phyloP scores from a whole-genome alignment of 1,140 invertebrate genomes.

The Whitmania pigra region DNA sequence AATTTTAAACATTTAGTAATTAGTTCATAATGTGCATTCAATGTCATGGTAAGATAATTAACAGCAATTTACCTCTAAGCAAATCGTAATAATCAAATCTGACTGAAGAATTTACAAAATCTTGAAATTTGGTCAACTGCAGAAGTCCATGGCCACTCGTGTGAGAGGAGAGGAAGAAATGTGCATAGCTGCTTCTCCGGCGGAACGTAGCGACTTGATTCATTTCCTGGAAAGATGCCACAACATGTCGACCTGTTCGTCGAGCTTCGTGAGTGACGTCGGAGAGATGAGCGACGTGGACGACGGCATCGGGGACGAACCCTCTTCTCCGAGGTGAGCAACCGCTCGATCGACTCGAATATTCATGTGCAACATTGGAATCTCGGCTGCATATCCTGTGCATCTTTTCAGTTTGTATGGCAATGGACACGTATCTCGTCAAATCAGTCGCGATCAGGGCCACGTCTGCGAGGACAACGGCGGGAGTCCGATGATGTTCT shows the following conservation, averaged over 20 bases:
- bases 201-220: conserved; percentile 32
- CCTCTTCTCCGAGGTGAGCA: conserved; percentile 4
- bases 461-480: conserved; percentile 20
- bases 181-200: conserved; percentile 38
- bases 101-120: too few species aligned
- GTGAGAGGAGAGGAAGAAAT: conserved; percentile 42
- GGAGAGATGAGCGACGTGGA: conserved; percentile 22
- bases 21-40: too few species aligned
- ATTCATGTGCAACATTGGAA: not conserved
- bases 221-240: conserved; percentile 33
- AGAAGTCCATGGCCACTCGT: conserved; percentile 31
- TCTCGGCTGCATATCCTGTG: not conserved
- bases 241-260: conserved; percentile 23
- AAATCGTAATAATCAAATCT: too few species aligned
- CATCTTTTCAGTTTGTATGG: not conserved
- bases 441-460: not conserved
- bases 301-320: conserved; percentile 23
- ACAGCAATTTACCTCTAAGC: too few species aligned
- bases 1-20: not conserved
- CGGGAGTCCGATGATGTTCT: conserved; percentile 15
- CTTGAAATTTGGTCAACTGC: not conserved
- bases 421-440: not conserved
- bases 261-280: conserved; percentile 8
- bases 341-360: not conserved
- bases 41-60: too few species aligned